Percentiles rank a stretch among this genome's conserved stretches.
Evolutionary conservation across 2,888 invertebrate species (phyloP).

Genomic region (Uropetala carovei): DNA sequence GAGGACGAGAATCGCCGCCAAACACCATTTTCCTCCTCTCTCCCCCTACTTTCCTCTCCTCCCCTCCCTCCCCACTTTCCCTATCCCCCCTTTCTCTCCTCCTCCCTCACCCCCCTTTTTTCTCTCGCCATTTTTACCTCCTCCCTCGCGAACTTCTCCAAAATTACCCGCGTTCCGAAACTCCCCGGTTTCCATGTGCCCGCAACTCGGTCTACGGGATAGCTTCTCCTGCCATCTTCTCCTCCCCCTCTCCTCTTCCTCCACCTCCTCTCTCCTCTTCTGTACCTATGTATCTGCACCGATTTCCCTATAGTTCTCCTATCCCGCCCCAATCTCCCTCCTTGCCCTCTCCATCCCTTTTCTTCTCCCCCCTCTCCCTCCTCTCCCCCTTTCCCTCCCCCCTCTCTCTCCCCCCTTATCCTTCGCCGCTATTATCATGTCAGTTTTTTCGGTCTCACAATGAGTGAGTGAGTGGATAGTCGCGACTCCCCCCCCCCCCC

Average conservation of each 20-base stretch:
- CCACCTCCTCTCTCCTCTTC: not conserved
- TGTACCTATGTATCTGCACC: not conserved
- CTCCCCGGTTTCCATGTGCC: no score
- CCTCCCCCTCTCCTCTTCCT: not conserved
- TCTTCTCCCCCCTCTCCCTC: not conserved
- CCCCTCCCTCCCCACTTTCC: not conserved
- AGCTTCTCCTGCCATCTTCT: no score
- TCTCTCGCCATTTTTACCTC: no score
- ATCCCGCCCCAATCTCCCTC: not conserved
- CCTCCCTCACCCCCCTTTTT: not conserved
- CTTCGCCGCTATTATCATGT: not conserved
- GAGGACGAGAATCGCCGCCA: not conserved
- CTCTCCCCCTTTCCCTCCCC: not conserved
- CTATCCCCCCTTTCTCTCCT: not conserved
- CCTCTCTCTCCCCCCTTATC: not conserved
- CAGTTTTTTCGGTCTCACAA: not conserved
- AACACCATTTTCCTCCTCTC: constrained; percentile 6
- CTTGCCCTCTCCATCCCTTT: not conserved
- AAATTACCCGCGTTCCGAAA: no score
- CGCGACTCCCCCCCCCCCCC: no score
- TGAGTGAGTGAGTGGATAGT: not conserved
- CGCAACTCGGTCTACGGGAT: no score
- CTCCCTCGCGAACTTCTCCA: no score
- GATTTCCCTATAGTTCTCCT: not conserved
- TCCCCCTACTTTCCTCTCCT: not conserved